Base-by-base conservation (phyloP, 1,140 invertebrate genomes). In the Trialeurodes vaporariorum region DNA sequence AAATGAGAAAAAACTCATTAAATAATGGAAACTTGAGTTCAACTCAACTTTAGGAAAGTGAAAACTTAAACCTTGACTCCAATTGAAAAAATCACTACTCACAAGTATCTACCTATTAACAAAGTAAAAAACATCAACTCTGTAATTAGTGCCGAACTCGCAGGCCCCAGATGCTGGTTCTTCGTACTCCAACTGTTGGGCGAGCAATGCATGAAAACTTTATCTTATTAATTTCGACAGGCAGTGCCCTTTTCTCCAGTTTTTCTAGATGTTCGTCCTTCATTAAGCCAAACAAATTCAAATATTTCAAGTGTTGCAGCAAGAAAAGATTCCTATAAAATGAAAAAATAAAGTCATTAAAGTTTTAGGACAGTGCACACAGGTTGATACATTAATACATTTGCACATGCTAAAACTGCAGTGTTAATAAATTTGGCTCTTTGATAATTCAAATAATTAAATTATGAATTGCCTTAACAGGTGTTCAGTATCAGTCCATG, bases 91-190 rank as follows among this genome's bases (percentile, higher is more conserved):
- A n/a, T n/a, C n/a, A n/a, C n/a, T n/a, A n/a, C n/a, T n/a, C n/a
- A n/a, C n/a, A n/a, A n/a, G n/a, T n/a, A n/a, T n/a, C n/a, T n/a
- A n/a, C n/a, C n/a, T n/a, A n/a, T n/a, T n/a, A 58, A 58, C n/a
- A 58, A 58, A 58, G 12, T 58, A 58, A 58, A n/a, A n/a, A 58
- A 58, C 12, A 66, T 27, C 25, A 66, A 62, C 17, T 25, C 21
- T 64, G 49, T 22, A 2, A 21, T 68, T 73, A 92, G 79, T 94
- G 92, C 75, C 91, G 82, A 49, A 93, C 92, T 70, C 89, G 79
- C 5, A 92, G 78, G 1, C 89, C 89, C 93, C 93, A 96, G 73
- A 96, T 89, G 26, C 91, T 93, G 0, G 92, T 93, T 72, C 92
- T 81, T 71, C 87, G 79, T 17, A 87, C 84, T 1, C 92, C 92